A percentile compares a stretch with the other conserved stretches of the same genome.
Conservation (phyloP, 2,888 invertebrate species). For the Eupithecia tripunctaria region DNA sequence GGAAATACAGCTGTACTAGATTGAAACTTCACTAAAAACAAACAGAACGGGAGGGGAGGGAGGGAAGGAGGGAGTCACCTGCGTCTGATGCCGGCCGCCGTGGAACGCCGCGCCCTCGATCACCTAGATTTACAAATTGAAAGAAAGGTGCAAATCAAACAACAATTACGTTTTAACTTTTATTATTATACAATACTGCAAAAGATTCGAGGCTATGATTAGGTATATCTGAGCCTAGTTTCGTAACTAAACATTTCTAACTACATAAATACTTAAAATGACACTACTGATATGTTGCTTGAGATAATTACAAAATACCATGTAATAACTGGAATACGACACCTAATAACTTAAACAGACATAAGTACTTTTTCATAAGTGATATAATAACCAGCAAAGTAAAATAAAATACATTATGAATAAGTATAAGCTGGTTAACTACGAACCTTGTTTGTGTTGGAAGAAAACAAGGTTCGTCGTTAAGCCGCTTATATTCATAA, state of each 20-base stretch:
- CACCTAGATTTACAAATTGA: constrained; percentile 34
- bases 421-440: too few species aligned
- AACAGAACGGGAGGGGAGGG: constrained; percentile 30
- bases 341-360: constrained; percentile 1
- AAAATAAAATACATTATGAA: background rate
- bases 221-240: constrained; percentile 11
- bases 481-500: too few species aligned
- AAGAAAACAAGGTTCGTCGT: too few species aligned
- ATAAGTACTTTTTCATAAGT: background rate
- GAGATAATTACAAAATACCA: constrained; percentile 12
- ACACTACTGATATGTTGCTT: constrained; percentile 34
- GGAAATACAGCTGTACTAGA: constrained; percentile 44
- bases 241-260: constrained; percentile 15
- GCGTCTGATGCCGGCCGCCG: constrained; percentile 35
- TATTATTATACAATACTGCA: constrained; percentile 51
- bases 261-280: constrained; percentile 30
- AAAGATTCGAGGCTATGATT: constrained; percentile 16
- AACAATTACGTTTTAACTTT: constrained; percentile 62
- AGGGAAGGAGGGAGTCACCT: constrained; percentile 36
- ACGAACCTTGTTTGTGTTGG: too few species aligned
- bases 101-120: constrained; percentile 23
- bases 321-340: constrained; percentile 16
- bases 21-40: constrained; percentile 10
- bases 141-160: constrained; percentile 65
- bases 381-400: constrained; percentile 5